Conservation (phyloP, 2,113 vertebrate genomes). For the Cheilinus undulatus region DNA sequence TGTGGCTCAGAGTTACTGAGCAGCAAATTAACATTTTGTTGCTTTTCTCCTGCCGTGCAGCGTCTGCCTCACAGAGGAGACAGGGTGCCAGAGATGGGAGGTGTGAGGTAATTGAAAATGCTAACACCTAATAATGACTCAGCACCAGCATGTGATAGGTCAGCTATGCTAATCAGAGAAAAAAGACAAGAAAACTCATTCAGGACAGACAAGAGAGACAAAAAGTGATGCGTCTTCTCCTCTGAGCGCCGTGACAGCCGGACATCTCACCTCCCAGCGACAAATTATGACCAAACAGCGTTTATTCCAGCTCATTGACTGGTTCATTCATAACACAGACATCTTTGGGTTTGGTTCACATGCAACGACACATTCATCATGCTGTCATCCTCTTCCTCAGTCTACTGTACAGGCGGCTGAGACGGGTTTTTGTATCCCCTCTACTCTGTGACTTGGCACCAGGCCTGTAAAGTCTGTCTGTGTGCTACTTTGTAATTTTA, state of each 20-base stretch:
- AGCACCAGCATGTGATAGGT: conserved; percentile 65
- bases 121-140: conserved; percentile 76
- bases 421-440: conserved; percentile 39
- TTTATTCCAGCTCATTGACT: conserved; percentile 64
- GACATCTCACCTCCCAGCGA: conserved; percentile 38
- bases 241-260: conserved; percentile 42
- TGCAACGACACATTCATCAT: conserved; percentile 63
- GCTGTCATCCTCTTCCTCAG: conserved; percentile 55
- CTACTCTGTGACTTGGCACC: conserved; percentile 27
- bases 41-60: conserved; percentile 76
- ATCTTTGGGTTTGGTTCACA: conserved; percentile 48
- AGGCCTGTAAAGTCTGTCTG: conserved; percentile 19
- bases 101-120: conserved; percentile 72
- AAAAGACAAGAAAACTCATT: neutral
- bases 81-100: conserved; percentile 48
- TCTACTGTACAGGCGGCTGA: conserved; percentile 22
- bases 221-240: conserved; percentile 54
- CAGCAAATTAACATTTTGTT: conserved; percentile 71
- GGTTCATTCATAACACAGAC: conserved; percentile 71
- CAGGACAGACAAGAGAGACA: conserved; percentile 3
- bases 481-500: conserved; percentile 36
- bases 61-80: conserved; percentile 70
- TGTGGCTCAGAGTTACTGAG: too few relatives aligned
- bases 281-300: conserved; percentile 64
- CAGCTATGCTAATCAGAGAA: conserved; percentile 65